Conservation (phyloP, 2,113 vertebrate species). For the Colinus virginianus region DNA sequence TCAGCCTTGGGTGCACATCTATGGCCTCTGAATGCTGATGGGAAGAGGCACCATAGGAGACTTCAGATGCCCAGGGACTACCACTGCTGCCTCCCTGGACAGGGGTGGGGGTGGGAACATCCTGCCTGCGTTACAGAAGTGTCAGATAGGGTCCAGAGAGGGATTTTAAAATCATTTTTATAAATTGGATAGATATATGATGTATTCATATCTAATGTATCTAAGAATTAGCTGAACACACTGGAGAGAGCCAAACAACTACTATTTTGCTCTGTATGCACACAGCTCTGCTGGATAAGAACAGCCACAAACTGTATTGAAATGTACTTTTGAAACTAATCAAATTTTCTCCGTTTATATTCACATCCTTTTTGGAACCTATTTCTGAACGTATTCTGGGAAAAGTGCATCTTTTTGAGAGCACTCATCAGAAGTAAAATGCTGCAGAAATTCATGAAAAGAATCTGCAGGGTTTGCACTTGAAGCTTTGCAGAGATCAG, state of each 20-base stretch:
- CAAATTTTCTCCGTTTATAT: neutral
- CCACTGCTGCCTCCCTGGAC: neutral
- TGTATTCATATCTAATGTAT: neutral
- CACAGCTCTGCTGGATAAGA: neutral
- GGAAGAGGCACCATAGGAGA: neutral
- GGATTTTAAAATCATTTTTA: neutral
- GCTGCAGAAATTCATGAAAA: neutral
- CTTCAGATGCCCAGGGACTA: neutral
- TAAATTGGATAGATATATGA: neutral
- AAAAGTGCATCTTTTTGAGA: rapidly evolving
- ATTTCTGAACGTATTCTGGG: neutral
- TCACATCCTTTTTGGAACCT: neutral
- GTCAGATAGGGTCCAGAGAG: neutral
- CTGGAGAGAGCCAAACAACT: neutral
- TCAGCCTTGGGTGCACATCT: neutral
- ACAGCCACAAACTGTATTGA: neutral
- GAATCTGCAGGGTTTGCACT: rapidly evolving
- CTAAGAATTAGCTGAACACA: neutral
- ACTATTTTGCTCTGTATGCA: neutral
- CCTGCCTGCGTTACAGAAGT: neutral
- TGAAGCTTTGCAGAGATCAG: neutral
- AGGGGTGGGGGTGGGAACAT: rapidly evolving
- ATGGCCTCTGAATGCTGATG: rapidly evolving
- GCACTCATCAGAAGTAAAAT: neutral
- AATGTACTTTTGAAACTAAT: constrained; percentile 32